These are phyloP conservation scores for Drosophila limbata DNA, from an alignment of 2,888 invertebrate genomes.

Conservation along the genomic window DNA sequence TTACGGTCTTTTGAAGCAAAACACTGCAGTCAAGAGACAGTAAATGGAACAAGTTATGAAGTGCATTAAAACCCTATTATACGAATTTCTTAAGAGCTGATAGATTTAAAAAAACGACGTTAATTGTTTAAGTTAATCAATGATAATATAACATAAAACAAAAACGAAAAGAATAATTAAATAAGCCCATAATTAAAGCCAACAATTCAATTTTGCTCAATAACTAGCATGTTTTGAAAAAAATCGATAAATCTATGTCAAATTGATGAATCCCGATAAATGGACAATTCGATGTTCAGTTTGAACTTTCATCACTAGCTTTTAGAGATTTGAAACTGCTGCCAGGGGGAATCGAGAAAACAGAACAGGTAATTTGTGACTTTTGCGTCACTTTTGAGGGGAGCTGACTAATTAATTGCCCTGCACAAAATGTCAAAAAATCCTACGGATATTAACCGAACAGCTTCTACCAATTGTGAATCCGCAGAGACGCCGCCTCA, in stretches of 20 bases:
- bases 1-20: constrained; percentile 9
- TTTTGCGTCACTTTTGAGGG: constrained; percentile 10
- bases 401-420: constrained; percentile 10
- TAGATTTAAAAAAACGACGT: not conserved
- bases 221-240: not conserved
- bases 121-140: not conserved
- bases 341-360: not conserved
- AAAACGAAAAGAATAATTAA: too few relatives aligned
- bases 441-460: constrained; percentile 17
- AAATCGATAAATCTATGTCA: not conserved
- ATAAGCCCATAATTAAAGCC: too few relatives aligned
- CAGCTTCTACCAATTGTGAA: not conserved
- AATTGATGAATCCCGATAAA: not conserved
- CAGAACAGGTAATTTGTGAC: constrained; percentile 16
- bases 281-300: not conserved
- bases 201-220: too few relatives aligned
- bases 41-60: not conserved
- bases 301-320: not conserved
- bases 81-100: not conserved
- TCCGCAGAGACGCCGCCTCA: constrained; percentile 34
- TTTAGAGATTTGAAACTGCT: not conserved
- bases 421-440: constrained; percentile 35
- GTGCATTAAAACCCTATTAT: not conserved
- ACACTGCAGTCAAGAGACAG: not conserved
- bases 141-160: too few relatives aligned